Percentiles rank a stretch among this genome's conserved stretches.
phyloP scores from a whole-genome alignment of 1,140 invertebrate species.

The Drosophila chauvacae region DNA sequence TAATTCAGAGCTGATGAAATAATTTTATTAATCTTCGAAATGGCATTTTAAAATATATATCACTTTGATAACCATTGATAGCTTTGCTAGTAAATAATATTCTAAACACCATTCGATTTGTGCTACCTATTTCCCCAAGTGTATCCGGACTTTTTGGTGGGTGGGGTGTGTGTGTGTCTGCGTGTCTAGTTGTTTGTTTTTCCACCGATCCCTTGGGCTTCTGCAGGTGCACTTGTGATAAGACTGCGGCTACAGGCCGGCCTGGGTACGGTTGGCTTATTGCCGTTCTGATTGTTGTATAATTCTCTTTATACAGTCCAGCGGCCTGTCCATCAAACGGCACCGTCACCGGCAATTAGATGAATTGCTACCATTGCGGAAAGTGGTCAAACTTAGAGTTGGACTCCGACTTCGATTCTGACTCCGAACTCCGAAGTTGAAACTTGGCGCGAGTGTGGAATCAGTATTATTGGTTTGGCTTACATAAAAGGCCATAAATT shows the following conservation, averaged over 20 bases:
- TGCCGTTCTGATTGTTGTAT: conserved; percentile 47
- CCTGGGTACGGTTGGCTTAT: conserved; percentile 34
- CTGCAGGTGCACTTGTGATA: conserved; percentile 25
- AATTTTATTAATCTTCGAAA: no score
- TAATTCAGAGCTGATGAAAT: no score
- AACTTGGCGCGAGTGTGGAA: conserved; percentile 44
- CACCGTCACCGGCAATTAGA: conserved; percentile 65
- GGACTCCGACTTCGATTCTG: conserved; percentile 3
- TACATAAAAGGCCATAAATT: conserved; percentile 82
- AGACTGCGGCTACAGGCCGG: not conserved
- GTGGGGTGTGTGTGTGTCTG: conserved; percentile 5
- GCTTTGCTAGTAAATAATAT: no score
- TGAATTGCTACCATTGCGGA: conserved; percentile 72
- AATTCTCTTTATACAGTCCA: conserved; percentile 45
- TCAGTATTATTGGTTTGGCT: conserved; percentile 66
- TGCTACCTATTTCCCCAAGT: not conserved
- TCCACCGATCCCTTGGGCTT: conserved; percentile 8
- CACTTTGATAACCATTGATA: no score
- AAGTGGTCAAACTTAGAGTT: conserved; percentile 50
- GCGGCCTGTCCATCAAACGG: conserved; percentile 62
- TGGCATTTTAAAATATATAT: no score
- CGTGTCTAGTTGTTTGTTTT: not conserved
- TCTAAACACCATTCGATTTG: no score
- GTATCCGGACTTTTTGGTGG: not conserved
- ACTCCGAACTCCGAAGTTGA: conserved; percentile 26